phyloP scores from a whole-genome alignment of 1,140 invertebrate genomes.

The Vanessa tameamea region DNA sequence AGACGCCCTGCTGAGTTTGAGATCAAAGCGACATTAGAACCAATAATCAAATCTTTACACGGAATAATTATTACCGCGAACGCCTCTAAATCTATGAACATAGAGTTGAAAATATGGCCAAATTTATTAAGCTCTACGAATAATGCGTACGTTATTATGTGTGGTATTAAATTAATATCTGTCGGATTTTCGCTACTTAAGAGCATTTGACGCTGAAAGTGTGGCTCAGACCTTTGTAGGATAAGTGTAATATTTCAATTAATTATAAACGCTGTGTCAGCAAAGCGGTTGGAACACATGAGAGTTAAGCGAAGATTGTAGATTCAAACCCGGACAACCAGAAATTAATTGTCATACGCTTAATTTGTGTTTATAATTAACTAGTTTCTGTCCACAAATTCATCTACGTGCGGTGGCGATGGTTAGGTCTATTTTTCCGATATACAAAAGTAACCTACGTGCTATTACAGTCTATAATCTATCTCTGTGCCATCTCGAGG shows the following conservation, averaged over 20 bases:
- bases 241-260: conserved; percentile 35
- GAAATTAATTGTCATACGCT: no score
- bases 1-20: conserved; percentile 48
- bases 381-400: no score
- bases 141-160: conserved; percentile 29
- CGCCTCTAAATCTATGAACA: conserved; percentile 16
- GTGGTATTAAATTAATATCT: conserved; percentile 65
- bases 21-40: conserved; percentile 47
- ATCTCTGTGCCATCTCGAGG: no score
- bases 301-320: no score
- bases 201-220: conserved; percentile 64
- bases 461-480: no score
- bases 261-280: background rate
- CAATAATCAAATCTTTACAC: conserved; percentile 12
- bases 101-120: conserved; percentile 35
- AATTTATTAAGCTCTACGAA: background rate
- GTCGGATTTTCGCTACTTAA: conserved; percentile 57
- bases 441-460: no score
- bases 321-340: no score
- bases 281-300: no score
- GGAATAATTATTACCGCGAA: background rate
- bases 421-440: no score
- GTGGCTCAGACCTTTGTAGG: conserved; percentile 56
- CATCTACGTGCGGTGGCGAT: no score
- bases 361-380: no score